These are phyloP conservation scores for Mesembrinibis cayennensis DNA, from an alignment of 2,113 vertebrate species.

Conservation along the genomic window DNA sequence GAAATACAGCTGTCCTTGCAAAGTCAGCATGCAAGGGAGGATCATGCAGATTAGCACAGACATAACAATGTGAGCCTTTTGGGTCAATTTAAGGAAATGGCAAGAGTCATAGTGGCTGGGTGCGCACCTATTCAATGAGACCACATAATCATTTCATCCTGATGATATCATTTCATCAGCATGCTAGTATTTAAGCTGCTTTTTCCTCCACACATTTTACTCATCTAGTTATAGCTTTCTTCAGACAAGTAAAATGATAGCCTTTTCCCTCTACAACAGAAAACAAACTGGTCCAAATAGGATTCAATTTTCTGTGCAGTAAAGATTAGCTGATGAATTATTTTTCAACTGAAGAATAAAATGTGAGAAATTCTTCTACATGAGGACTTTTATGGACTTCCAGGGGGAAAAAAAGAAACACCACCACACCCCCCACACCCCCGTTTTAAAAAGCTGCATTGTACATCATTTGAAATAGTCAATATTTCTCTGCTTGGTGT, in stretches of 20 bases:
- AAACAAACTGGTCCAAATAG: neutral
- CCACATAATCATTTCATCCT: slow-evolving; percentile 6
- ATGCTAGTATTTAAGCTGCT: neutral
- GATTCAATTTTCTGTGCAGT: neutral
- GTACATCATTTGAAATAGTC: neutral
- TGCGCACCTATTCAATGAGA: slow-evolving; percentile 43
- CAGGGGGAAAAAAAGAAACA: too few species aligned
- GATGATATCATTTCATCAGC: slow-evolving; percentile 34
- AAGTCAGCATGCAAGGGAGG: neutral
- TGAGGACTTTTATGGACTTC: neutral
- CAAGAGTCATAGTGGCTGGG: slow-evolving; percentile 9
- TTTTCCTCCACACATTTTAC: neutral
- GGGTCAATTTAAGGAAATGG: slow-evolving; percentile 49
- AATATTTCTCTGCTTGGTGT: neutral
- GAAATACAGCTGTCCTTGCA: slow-evolving; percentile 23
- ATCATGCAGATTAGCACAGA: slow-evolving; percentile 42
- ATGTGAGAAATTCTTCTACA: neutral
- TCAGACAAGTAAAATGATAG: neutral
- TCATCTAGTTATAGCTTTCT: neutral
- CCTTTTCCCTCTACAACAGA: neutral
- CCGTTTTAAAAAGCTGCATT: neutral
- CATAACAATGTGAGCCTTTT: slow-evolving; percentile 16
- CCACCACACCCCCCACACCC: too few species aligned
- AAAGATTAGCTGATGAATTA: neutral
- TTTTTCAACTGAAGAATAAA: neutral